Base-by-base conservation (phyloP, 1,140 invertebrate species). In the Thaumetopoea pityocampa region DNA sequence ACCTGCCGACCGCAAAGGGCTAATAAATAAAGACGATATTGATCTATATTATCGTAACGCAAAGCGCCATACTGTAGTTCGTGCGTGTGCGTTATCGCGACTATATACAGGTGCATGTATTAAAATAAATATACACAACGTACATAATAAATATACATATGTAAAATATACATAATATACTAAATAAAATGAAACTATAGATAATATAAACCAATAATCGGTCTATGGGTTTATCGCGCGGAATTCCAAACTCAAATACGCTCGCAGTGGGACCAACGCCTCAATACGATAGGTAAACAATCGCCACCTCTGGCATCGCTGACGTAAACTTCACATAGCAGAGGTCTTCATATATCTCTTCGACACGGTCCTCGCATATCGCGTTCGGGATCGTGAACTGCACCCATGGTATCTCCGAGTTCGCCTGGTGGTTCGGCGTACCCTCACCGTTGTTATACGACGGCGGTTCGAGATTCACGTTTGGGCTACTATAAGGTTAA, bases 331-430 rank as follows among this genome's bases (percentile, higher is more conserved):
- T 94, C 49, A 94, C 91, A 77, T 94, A 94, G 87, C 93, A 95
- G 32, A 96, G 88, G 80, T 95, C 92, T 85, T 94, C 93, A 77
- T 96, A 96, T 64, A 94, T 91, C 76, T 94, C 91, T 70, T 94
- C 92, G 51, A 94, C 92, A 34, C 89, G 87, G 57, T 91, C 90
- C 51, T 88, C 88, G 43, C 85, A 85, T 19, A 68, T 67, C 9
- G 67, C 58, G 66, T 85, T 89, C 36, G 88, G 89, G 49, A 90
- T 90, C 32, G 87, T 89, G 71, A 90, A 90, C 70, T 89, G 87
- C 45, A 89, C 82, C 89, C 89, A 90, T 17, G 86, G 86, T 14
- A 83, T 82, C 30, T 86, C 86, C n/a, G 59, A 47, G 3, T 53
- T 45, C 19, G 56, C 45, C 19, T 43, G 36, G 32, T 52, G 55